Evolutionary conservation across 2,113 vertebrate species (phyloP).

Genomic region (Globicephala melas): DNA sequence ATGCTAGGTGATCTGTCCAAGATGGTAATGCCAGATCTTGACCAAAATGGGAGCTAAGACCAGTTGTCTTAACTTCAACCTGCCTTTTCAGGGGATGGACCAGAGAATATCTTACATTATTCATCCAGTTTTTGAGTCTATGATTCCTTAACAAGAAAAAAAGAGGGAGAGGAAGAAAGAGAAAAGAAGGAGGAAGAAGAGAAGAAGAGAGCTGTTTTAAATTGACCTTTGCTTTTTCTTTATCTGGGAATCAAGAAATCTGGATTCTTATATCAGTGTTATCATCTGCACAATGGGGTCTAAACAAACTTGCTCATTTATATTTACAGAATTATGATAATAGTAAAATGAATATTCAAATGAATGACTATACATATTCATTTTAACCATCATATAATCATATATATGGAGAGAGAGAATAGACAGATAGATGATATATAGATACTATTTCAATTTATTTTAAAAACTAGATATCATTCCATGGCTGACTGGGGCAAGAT

Average conservation of each 20-base stretch:
- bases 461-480: neutral
- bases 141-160: neutral
- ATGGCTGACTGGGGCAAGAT: no score
- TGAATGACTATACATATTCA: neutral
- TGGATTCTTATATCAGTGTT: neutral
- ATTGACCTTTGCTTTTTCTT: neutral
- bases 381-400: neutral
- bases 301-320: neutral
- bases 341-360: neutral
- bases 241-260: neutral
- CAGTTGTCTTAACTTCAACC: neutral
- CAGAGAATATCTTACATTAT: neutral
- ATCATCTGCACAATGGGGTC: neutral
- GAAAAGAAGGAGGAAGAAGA: neutral
- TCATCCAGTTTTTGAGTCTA: neutral
- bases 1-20: no score
- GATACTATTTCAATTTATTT: neutral
- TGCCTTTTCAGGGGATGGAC: neutral
- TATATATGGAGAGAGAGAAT: neutral
- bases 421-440: neutral
- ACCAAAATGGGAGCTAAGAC: neutral
- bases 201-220: neutral
- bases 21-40: rapidly evolving
- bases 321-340: neutral
- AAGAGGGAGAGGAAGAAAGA: neutral